Evolutionary conservation across 2,113 vertebrate genomes (phyloP).

Genomic region (Sorex fumeus): DNA sequence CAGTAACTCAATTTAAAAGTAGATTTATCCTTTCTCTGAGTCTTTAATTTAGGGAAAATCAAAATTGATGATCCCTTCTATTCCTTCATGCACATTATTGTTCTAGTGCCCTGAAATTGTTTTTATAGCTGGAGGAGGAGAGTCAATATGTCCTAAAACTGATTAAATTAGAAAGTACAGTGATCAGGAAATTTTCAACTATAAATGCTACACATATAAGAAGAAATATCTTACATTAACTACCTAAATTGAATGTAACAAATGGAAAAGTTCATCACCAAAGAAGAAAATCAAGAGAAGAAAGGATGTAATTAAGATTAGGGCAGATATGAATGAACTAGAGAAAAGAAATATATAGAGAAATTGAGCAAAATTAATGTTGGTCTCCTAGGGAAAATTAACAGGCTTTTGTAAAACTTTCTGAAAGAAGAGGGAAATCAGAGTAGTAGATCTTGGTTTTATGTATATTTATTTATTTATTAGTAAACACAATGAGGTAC

Average conservation of each 20-base stretch:
- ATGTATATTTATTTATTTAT: no score
- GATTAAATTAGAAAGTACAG: no score
- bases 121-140: neutral
- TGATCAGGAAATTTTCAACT: neutral
- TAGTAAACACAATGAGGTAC: no score
- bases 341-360: neutral
- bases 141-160: rapidly evolving
- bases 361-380: neutral
- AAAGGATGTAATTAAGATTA: neutral
- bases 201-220: neutral
- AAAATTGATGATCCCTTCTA: neutral
- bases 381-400: neutral
- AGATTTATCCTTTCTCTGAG: neutral
- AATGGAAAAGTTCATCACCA: neutral
- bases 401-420: neutral
- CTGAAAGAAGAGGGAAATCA: no score
- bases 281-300: neutral
- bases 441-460: neutral
- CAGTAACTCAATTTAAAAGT: neutral
- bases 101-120: neutral
- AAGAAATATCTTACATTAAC: neutral
- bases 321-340: neutral
- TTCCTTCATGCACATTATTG: neutral
- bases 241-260: neutral
- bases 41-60: neutral